Percentiles rank a stretch among this genome's conserved stretches.
These are phyloP conservation scores for Cyrtodaria siliqua DNA, from an alignment of 2,888 invertebrate genomes.

Conservation along the genomic window DNA sequence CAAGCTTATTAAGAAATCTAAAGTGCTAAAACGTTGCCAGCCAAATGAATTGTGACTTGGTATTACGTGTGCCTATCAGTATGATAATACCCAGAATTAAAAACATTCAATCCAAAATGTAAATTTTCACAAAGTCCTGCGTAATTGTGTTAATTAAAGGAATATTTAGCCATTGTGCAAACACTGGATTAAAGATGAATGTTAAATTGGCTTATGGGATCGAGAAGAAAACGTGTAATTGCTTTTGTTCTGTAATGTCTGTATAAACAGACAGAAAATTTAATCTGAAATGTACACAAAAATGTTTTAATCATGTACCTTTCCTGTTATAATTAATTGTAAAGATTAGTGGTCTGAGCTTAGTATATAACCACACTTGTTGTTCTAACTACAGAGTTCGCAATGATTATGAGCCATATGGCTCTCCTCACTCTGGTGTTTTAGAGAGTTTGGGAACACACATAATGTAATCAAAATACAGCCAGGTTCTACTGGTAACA, in stretches of 20 bases:
- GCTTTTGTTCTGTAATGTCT: conserved; percentile 53
- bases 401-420: neutral
- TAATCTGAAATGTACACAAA: conserved; percentile 51
- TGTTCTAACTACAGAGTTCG: conserved; percentile 2
- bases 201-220: conserved; percentile 50
- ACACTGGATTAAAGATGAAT: conserved; percentile 34
- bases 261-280: conserved; percentile 45
- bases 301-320: conserved; percentile 35
- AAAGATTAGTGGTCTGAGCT: conserved; percentile 6
- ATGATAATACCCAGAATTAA: neutral
- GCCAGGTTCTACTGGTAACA: neutral
- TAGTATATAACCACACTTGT: neutral
- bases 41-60: neutral
- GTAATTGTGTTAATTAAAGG: conserved; percentile 56
- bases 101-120: conserved; percentile 36
- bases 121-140: conserved; percentile 26
- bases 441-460: conserved; percentile 9
- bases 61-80: too few species aligned
- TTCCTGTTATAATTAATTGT: conserved; percentile 43
- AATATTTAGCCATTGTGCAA: conserved; percentile 41
- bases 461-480: conserved; percentile 8
- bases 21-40: conserved; percentile 11
- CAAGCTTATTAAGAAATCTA: conserved; percentile 3
- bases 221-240: conserved; percentile 55
- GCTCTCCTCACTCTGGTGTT: conserved; percentile 1